A percentile compares a stretch with the other conserved stretches of the same genome.
These are phyloP conservation scores for Cairina moschata DNA, from an alignment of 2,113 vertebrate species.

Conservation along the genomic window DNA sequence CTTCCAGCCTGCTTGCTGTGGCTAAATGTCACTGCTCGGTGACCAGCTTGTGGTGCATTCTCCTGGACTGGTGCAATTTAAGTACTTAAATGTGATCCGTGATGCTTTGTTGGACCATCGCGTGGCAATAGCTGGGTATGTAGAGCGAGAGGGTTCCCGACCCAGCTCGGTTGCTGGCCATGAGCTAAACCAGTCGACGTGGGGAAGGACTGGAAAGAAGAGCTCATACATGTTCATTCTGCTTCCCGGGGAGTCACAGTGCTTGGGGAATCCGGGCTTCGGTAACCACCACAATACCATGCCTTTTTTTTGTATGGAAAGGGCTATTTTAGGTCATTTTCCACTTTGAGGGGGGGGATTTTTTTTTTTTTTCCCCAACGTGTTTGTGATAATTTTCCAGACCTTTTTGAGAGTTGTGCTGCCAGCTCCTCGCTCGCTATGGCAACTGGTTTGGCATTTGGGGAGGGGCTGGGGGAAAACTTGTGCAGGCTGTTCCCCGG, in stretches of 20 bases:
- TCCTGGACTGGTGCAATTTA: background rate
- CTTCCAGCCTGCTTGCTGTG: background rate
- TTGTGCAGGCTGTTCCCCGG: conserved; percentile 11
- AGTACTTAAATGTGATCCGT: background rate
- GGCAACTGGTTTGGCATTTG: conserved; percentile 32
- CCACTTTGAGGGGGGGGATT: background rate
- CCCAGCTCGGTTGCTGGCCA: background rate
- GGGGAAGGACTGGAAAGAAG: background rate
- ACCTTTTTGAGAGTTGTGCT: background rate
- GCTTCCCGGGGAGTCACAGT: background rate
- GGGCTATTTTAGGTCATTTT: conserved; percentile 13
- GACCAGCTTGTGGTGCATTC: accelerated
- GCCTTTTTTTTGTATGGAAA: background rate
- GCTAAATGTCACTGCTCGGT: background rate
- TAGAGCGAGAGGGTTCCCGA: background rate
- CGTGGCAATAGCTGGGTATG: background rate
- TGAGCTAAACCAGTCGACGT: background rate
- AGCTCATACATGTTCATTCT: background rate
- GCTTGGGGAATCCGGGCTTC: background rate
- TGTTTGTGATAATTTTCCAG: conserved; percentile 40
- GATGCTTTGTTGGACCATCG: accelerated
- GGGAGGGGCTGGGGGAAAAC: conserved; percentile 40
- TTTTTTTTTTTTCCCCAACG: background rate
- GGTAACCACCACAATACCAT: background rate
- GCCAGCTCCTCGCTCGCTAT: background rate